Percentiles rank a stretch among this genome's conserved stretches.
Evolutionary conservation across 2,888 invertebrate species (phyloP).

Genomic region (Endomychus coccineus): DNA sequence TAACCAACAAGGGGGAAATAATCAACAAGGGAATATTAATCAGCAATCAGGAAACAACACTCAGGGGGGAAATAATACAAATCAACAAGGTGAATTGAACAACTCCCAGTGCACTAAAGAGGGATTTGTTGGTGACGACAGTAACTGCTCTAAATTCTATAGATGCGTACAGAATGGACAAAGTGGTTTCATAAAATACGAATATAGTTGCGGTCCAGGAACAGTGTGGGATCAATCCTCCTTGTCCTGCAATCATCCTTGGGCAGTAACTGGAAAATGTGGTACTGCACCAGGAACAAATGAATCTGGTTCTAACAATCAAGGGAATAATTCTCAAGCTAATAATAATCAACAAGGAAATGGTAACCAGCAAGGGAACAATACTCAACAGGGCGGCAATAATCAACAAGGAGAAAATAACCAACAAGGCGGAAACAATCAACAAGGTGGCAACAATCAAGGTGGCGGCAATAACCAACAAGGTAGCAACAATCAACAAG

Average conservation of each 20-base stretch:
- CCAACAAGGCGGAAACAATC: conserved; percentile 12
- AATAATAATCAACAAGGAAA: conserved; percentile 7
- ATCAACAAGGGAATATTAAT: conserved; percentile 6
- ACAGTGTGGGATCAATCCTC: conserved; percentile 68
- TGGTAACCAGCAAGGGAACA: conserved; percentile 10
- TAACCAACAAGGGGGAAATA: conserved; percentile 11
- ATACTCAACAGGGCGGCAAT: conserved; percentile 6
- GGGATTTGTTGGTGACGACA: conserved; percentile 66
- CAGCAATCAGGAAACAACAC: conserved; percentile 16
- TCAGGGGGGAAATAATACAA: conserved; percentile 15
- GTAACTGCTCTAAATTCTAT: conserved; percentile 67
- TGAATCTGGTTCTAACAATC: conserved; percentile 9
- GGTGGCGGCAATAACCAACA: conserved; percentile 7
- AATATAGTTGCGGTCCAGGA: conserved; percentile 66
- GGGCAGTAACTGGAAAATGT: conserved; percentile 43
- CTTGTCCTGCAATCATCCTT: conserved; percentile 64
- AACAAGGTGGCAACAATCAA: conserved; percentile 3
- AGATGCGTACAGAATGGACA: conserved; percentile 60
- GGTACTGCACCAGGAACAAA: conserved; percentile 19
- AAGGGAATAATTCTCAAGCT: conserved; percentile 1
- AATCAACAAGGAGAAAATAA: conserved; percentile 11
- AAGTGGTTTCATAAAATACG: conserved; percentile 54
- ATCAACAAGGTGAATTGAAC: conserved; percentile 15
- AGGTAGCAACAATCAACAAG: conserved; percentile 22
- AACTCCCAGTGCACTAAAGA: conserved; percentile 43